These are phyloP conservation scores for Nomada flava DNA, from an alignment of 2,888 invertebrate genomes.

Conservation along the genomic window DNA sequence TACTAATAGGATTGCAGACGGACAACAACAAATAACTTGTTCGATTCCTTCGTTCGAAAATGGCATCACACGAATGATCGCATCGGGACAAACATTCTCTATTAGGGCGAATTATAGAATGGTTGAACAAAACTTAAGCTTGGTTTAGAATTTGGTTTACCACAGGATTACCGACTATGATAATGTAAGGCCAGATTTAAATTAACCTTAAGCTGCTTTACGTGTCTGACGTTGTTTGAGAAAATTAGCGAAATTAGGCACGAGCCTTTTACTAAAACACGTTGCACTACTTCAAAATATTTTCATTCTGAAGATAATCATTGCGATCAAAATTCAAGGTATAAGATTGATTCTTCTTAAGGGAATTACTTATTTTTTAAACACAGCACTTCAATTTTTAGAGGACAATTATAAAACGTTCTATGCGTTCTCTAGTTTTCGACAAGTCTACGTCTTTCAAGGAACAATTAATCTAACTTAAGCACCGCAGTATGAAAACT, in stretches of 20 bases:
- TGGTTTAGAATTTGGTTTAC: conserved; percentile 53
- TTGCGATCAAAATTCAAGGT: no score
- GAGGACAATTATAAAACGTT: no score
- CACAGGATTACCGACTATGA: conserved; percentile 19
- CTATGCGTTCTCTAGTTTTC: no score
- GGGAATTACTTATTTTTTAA: neutral
- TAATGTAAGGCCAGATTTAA: conserved; percentile 45
- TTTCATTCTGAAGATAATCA: neutral
- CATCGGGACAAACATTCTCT: conserved; percentile 55
- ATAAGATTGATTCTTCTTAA: neutral
- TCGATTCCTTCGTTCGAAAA: conserved; percentile 3
- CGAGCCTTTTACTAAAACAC: neutral
- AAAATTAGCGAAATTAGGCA: neutral
- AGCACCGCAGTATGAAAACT: no score
- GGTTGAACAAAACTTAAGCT: conserved; percentile 56
- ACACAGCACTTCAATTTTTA: no score
- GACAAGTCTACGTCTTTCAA: no score
- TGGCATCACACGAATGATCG: conserved; percentile 48
- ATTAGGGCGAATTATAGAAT: conserved; percentile 44
- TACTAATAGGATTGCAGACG: neutral
- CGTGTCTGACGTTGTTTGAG: neutral
- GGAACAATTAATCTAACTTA: no score
- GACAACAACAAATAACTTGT: neutral
- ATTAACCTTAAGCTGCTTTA: conserved; percentile 31
- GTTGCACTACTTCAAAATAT: neutral